Evolutionary conservation across 2,888 invertebrate genomes (phyloP).

Genomic region (Pristionchus japonicus): DNA sequence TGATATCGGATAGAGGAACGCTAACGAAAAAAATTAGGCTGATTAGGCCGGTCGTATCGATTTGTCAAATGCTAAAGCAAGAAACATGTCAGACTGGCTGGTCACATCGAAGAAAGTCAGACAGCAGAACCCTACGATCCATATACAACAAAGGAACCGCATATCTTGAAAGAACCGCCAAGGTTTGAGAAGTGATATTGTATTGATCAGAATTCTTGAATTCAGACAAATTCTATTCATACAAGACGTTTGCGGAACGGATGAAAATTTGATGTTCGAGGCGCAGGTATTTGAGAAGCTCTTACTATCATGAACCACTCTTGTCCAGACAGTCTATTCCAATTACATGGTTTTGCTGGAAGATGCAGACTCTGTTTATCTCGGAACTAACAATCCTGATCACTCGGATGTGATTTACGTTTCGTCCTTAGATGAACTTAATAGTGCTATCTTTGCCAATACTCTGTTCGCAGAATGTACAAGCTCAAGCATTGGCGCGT

Average conservation of each 20-base stretch:
- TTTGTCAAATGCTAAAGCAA: too few species aligned
- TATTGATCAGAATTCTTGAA: too few species aligned
- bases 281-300: neutral
- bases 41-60: too few species aligned
- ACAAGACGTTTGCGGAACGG: slow-evolving; percentile 17
- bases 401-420: neutral
- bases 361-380: neutral
- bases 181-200: neutral
- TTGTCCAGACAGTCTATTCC: neutral
- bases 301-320: neutral
- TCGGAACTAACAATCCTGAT: neutral
- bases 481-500: neutral
- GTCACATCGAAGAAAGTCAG: neutral
- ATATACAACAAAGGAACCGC: neutral
- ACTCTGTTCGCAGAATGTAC: neutral
- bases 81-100: neutral
- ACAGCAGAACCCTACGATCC: slow-evolving; percentile 8
- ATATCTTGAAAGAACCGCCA: too few species aligned
- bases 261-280: neutral
- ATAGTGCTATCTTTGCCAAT: neutral
- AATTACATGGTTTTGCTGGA: neutral
- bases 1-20: too few species aligned
- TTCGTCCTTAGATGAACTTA: neutral
- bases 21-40: too few species aligned
- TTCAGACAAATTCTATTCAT: neutral